Evolutionary conservation across 2,888 invertebrate species (phyloP).

Genomic region (Drepana falcataria): DNA sequence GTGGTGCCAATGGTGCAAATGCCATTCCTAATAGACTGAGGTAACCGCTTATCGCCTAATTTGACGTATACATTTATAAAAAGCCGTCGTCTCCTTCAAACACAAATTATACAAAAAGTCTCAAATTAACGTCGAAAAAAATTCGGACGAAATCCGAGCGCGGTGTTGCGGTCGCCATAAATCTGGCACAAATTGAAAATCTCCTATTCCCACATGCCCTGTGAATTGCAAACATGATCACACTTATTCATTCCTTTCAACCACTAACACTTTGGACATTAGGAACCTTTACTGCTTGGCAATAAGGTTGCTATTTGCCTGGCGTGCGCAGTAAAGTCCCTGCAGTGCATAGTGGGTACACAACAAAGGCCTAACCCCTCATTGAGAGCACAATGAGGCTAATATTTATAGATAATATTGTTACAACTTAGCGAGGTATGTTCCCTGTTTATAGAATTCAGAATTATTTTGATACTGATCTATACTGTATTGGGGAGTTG

Average conservation of each 20-base stretch:
- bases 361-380: slow-evolving; percentile 46
- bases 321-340: too few relatives aligned
- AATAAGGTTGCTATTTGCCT: slow-evolving; percentile 11
- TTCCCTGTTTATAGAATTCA: slow-evolving; percentile 10
- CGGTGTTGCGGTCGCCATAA: slow-evolving; percentile 23
- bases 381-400: slow-evolving; percentile 51
- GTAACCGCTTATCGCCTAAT: too few relatives aligned
- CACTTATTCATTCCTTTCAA: slow-evolving; percentile 36
- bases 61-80: too few relatives aligned
- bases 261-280: slow-evolving; percentile 13
- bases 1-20: too few relatives aligned
- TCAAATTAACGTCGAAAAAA: slow-evolving; percentile 3
- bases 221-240: slow-evolving; percentile 54
- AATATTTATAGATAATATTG: slow-evolving; percentile 73
- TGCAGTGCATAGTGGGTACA: slow-evolving; percentile 35
- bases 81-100: too few relatives aligned
- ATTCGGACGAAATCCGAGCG: slow-evolving; percentile 19
- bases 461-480: slow-evolving; percentile 13
- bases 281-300: neutral
- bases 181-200: slow-evolving; percentile 48
- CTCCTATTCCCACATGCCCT: slow-evolving; percentile 58
- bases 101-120: too few relatives aligned
- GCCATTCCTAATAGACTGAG: too few relatives aligned
- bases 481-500: neutral
- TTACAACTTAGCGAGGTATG: slow-evolving; percentile 46